Conservation (phyloP, 2,113 vertebrate species). For the Hiodon tergisus region DNA sequence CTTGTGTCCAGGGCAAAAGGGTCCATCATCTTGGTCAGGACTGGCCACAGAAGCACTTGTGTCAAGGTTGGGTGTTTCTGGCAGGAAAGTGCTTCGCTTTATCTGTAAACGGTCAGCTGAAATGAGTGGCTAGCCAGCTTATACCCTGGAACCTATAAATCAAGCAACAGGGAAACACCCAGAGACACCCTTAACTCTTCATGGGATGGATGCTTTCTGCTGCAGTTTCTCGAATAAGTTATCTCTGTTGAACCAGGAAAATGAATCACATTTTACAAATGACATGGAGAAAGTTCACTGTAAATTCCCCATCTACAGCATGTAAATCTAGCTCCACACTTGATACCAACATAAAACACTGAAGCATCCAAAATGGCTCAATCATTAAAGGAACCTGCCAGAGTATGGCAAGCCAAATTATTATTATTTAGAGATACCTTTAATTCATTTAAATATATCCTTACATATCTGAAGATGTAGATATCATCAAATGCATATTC, state of each 20-base stretch:
- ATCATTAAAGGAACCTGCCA: too few relatives aligned
- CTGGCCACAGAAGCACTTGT: conserved; percentile 1
- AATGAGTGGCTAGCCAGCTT: conserved; percentile 11
- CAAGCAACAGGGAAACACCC: not conserved
- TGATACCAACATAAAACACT: too few relatives aligned
- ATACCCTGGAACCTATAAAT: conserved; percentile 20
- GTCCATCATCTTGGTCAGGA: not conserved
- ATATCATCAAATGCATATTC: too few relatives aligned
- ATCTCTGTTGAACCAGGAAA: conserved; percentile 33
- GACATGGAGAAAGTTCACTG: not conserved
- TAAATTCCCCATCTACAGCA: not conserved
- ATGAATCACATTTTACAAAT: too few relatives aligned
- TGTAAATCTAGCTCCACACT: not conserved
- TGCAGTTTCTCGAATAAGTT: conserved; percentile 33
- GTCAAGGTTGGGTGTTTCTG: not conserved
- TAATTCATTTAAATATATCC: too few relatives aligned
- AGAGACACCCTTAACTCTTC: conserved; percentile 14
- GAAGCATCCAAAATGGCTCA: too few relatives aligned
- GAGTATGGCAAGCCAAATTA: too few relatives aligned
- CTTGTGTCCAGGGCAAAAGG: not conserved
- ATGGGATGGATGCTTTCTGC: not conserved
- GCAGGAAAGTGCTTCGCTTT: conserved; percentile 15
- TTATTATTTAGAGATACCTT: too few relatives aligned
- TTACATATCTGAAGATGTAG: too few relatives aligned
- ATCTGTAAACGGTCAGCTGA: conserved; percentile 22